A percentile compares a stretch with the other conserved stretches of the same genome.
These are phyloP conservation scores for Stenurella melanura DNA, from an alignment of 2,888 invertebrate species.

Conservation along the genomic window DNA sequence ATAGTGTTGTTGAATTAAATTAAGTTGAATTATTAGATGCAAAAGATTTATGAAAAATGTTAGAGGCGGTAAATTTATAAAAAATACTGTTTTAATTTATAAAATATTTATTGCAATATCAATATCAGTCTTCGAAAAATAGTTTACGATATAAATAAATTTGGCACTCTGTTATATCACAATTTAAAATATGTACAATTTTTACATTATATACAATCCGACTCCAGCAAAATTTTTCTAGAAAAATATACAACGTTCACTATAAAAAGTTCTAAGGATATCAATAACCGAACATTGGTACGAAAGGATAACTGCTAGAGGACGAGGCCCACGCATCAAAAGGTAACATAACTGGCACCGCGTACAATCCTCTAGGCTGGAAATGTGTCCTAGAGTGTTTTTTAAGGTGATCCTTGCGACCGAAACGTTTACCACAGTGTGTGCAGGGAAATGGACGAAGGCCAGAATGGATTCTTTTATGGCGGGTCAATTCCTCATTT, in stretches of 20 bases:
- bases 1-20: too few species aligned
- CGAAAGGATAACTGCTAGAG: conserved; percentile 57
- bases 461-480: conserved; percentile 92
- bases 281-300: conserved; percentile 64
- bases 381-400: conserved; percentile 93
- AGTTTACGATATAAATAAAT: conserved; percentile 39
- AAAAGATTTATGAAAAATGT: too few species aligned
- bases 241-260: conserved; percentile 8
- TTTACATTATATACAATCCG: conserved; percentile 37
- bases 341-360: conserved; percentile 71
- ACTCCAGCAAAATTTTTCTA: not conserved
- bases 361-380: conserved; percentile 75
- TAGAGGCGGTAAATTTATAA: too few species aligned
- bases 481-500: conserved; percentile 94
- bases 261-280: not conserved
- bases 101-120: conserved; percentile 32
- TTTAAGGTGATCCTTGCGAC: conserved; percentile 94
- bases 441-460: conserved; percentile 89
- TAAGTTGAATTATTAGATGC: too few species aligned
- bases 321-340: conserved; percentile 69
- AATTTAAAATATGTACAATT: conserved; percentile 33
- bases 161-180: conserved; percentile 48
- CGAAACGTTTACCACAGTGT: conserved; percentile 94
- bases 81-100: too few species aligned
- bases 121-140: conserved; percentile 39